Conservation (phyloP, 2,888 invertebrate species). For the Diachrysia chrysitis region DNA sequence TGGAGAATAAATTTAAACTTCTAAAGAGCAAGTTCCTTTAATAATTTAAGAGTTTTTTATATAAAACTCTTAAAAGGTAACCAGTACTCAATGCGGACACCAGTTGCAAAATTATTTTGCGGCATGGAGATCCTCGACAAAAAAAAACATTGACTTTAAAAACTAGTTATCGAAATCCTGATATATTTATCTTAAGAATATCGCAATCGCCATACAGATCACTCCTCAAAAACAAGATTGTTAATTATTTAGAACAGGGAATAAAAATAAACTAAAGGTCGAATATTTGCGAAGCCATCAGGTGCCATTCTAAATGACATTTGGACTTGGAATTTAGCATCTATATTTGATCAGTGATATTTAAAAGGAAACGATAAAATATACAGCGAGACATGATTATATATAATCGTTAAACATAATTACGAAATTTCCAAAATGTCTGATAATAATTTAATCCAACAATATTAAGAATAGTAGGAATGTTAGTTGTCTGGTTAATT, state of each 20-base stretch:
- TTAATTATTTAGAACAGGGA: conserved; percentile 15
- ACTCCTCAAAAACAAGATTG: conserved; percentile 1
- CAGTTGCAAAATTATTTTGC: neutral
- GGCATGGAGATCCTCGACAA: neutral
- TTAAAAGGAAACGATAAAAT: neutral
- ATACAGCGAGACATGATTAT: neutral
- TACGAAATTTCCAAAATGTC: neutral
- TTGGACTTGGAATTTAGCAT: conserved; percentile 13
- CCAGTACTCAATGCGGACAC: neutral
- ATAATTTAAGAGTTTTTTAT: too few species aligned
- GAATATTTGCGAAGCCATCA: conserved; percentile 3
- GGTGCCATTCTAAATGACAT: conserved; percentile 17
- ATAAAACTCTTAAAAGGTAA: neutral
- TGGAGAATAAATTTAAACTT: neutral
- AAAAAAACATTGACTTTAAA: neutral
- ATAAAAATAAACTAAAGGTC: conserved; percentile 39
- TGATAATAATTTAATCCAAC: neutral
- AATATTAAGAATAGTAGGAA: too few species aligned
- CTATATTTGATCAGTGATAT: neutral
- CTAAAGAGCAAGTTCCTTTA: neutral
- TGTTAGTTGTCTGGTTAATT: neutral
- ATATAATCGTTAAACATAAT: conserved; percentile 11
- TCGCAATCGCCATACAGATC: neutral
- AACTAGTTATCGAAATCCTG: neutral
- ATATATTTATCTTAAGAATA: neutral